Percentiles rank a stretch among this genome's conserved stretches.
These are phyloP conservation scores for Gorsachius magnificus DNA, from an alignment of 2,797 vertebrate genomes.

Conservation along the genomic window DNA sequence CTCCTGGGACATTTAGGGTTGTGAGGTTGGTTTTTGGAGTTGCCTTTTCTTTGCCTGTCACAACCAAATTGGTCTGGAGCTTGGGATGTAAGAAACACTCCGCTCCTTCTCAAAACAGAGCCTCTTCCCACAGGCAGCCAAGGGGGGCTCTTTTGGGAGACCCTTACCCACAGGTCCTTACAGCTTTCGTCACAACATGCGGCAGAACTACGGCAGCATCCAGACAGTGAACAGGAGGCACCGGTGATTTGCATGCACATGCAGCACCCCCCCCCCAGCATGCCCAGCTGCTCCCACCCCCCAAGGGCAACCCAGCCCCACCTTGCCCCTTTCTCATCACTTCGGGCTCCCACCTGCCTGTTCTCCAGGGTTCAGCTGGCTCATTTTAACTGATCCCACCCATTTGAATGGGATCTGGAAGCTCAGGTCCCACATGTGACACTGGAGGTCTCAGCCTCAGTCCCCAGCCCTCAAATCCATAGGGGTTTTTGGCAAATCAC, in stretches of 20 bases:
- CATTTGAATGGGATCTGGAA: background rate
- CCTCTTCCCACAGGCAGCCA: background rate
- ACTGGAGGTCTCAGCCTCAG: background rate
- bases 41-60: background rate
- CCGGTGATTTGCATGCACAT: rapidly evolving
- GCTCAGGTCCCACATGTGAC: rapidly evolving
- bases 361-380: rapidly evolving
- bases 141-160: background rate
- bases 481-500: background rate
- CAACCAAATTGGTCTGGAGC: background rate
- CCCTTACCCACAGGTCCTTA: background rate
- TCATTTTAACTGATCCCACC: background rate
- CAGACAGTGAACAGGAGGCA: background rate
- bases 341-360: background rate
- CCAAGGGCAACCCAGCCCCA: rapidly evolving
- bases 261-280: rapidly evolving
- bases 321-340: background rate
- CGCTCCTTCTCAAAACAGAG: background rate
- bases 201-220: rapidly evolving
- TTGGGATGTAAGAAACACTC: background rate
- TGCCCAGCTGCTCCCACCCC: background rate
- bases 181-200: background rate
- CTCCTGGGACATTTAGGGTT: background rate
- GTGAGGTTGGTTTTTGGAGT: background rate
- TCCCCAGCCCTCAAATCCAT: background rate